These are phyloP conservation scores for Rhinoraja longicauda DNA, from an alignment of 2,797 vertebrate species.

Conservation along the genomic window DNA sequence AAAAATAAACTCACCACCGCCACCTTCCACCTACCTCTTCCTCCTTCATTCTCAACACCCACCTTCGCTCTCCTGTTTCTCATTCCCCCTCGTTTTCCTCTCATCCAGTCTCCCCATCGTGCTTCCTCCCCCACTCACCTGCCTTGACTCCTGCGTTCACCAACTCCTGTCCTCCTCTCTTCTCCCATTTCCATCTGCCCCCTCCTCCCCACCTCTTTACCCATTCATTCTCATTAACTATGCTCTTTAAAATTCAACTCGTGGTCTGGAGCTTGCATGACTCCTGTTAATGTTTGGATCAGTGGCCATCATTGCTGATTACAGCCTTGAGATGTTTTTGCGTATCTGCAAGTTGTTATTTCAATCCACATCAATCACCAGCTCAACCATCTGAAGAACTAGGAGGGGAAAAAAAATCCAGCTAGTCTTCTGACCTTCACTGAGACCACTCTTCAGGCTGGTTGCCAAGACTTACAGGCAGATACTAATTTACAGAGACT, in stretches of 20 bases:
- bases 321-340: background rate
- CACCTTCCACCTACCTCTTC: too few relatives aligned
- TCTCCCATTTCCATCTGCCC: too few relatives aligned
- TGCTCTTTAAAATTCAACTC: background rate
- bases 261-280: too few relatives aligned
- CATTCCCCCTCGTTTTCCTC: too few relatives aligned
- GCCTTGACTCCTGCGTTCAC: too few relatives aligned
- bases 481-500: background rate
- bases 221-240: too few relatives aligned
- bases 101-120: too few relatives aligned
- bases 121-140: too few relatives aligned
- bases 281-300: background rate
- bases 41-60: too few relatives aligned
- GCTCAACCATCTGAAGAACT: background rate
- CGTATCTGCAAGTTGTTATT: background rate
- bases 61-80: too few relatives aligned
- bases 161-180: too few relatives aligned
- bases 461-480: background rate
- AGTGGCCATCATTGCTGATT: background rate
- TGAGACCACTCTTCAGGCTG: background rate
- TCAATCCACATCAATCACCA: background rate
- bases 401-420: background rate
- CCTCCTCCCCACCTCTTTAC: background rate
- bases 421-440: conserved; percentile 10
- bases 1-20: too few relatives aligned